Base-by-base conservation (phyloP, 2,888 invertebrate genomes). In the Watsonalla cultraria region DNA sequence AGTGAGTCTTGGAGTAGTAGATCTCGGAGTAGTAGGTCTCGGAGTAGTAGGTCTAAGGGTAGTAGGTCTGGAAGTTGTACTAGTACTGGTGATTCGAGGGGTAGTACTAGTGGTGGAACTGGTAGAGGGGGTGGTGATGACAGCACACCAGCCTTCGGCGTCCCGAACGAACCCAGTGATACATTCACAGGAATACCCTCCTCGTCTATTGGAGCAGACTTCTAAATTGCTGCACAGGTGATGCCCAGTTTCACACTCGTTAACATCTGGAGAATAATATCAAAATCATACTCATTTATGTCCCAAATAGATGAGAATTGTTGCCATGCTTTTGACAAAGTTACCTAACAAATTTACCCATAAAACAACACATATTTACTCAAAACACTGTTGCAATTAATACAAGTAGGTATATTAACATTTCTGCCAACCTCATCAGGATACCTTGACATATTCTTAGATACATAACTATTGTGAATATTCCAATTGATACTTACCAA, bases 181-280 rank as follows among this genome's bases (percentile, higher is more conserved):
- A 74, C 97, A 97, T 35, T 93, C 92, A 76, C 97, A 97, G 14
- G 88, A 84, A 78, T 96, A 97, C 6, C 97, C 96, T 0, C 98
- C 98, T 0, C 94, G 94, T 0, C 65, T 64, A 65, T 79, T 71
- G 51, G 76, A 55, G 53, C 80, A 80, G 5, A 61, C 56, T 50
- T 80, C 80, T 7, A 78, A 57, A 7, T 65, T 71, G 15, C 75
- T 72, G 54, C 80, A 80, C 11, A 68, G 68, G 54, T 80, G 73
- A 7, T 68, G 70, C 0, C 92, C 92, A 14, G 89, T 88, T 14
- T 83, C 77, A 69, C 97, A 97, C 76, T 96, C 96, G 73, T 96
- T 92, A 52, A 95, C 88, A 81, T 96, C 97, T 96, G 7, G 47
- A 8, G 42, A 33, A 35, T n/a, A n/a, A 54, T 46, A 24, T 37